These are phyloP conservation scores for Xenus cinereus DNA, from an alignment of 2,113 vertebrate species.

Conservation along the genomic window DNA sequence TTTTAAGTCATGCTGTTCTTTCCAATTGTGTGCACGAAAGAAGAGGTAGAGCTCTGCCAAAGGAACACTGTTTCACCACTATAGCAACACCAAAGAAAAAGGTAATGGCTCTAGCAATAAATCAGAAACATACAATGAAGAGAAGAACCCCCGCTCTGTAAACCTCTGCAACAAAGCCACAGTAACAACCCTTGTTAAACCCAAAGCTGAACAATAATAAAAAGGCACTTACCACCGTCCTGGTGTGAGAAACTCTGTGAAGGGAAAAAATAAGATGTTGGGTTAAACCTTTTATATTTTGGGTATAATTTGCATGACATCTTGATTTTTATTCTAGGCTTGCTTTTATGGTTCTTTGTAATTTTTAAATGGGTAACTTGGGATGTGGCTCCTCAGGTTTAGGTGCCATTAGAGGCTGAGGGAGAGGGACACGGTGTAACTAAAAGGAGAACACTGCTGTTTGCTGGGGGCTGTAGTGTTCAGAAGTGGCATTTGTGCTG, in stretches of 20 bases:
- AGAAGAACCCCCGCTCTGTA: not conserved
- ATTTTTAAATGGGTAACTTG: not conserved
- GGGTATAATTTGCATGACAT: not conserved
- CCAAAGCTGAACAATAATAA: not conserved
- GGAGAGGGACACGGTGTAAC: not conserved
- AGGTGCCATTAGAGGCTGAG: not conserved
- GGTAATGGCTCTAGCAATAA: not conserved
- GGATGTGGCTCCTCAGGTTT: not conserved
- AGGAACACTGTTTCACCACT: not conserved
- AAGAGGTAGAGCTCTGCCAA: not conserved
- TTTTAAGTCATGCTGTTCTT: not conserved
- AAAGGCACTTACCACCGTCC: conserved; percentile 84
- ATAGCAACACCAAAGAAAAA: not conserved
- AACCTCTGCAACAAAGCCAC: not conserved
- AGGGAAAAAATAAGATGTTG: conserved; percentile 65
- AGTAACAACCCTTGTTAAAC: not conserved
- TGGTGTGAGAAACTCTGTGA: conserved; percentile 87
- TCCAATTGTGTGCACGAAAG: not conserved
- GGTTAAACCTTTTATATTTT: not conserved
- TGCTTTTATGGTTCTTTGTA: not conserved
- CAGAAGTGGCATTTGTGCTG: not conserved
- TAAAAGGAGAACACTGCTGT: not conserved
- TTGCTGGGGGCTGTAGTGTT: not conserved
- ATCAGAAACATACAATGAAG: not conserved
- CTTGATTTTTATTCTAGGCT: not conserved